phyloP scores from a whole-genome alignment of 2,113 vertebrate genomes.

The Tragelaphus scriptus region DNA sequence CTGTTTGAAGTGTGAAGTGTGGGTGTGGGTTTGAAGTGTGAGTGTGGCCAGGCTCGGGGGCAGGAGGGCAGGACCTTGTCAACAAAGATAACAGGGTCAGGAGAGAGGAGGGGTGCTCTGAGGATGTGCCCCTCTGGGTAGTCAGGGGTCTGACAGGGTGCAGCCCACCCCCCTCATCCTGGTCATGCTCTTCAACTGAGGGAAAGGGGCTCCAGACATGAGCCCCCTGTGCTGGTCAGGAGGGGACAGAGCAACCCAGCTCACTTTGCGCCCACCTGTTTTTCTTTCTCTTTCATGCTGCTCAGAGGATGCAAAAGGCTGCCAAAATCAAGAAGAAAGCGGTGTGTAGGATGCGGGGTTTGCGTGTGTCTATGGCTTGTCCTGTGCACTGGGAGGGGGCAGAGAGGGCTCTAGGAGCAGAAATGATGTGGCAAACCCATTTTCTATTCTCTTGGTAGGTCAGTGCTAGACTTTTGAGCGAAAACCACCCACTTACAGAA shows the following conservation, averaged over 20 bases:
- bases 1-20: no score
- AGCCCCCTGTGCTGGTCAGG: fast-evolving
- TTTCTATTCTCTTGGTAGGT: neutral
- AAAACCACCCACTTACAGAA: conserved; percentile 41
- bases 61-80: neutral
- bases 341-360: conserved; percentile 90
- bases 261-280: conserved; percentile 70
- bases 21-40: neutral
- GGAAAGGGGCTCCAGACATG: fast-evolving
- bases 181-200: neutral
- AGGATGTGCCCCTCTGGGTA: neutral
- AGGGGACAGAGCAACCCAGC: neutral
- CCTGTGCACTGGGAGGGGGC: neutral
- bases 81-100: no score
- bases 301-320: conserved; percentile 99
- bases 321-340: conserved; percentile 99
- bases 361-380: conserved; percentile 49
- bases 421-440: neutral
- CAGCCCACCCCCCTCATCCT: neutral
- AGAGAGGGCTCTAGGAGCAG: neutral
- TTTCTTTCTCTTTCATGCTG: conserved; percentile 84
- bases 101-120: fast-evolving
- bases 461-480: neutral
- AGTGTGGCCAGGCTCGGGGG: neutral
- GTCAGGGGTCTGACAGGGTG: neutral